These are phyloP conservation scores for Philaethria dido DNA, from an alignment of 2,888 invertebrate species.

Conservation along the genomic window DNA sequence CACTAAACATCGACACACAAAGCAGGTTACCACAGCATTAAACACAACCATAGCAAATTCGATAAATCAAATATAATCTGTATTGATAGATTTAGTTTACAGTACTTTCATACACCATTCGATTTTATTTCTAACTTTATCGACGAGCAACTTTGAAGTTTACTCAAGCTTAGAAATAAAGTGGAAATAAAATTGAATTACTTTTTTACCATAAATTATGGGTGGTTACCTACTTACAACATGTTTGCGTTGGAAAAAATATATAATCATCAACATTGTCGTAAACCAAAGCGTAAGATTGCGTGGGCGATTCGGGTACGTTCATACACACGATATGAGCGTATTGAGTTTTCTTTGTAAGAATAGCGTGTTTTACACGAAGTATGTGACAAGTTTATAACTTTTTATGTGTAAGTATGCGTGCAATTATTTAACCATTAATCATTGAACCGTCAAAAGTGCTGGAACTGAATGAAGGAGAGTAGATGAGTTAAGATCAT, in stretches of 20 bases:
- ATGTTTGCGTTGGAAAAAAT: conserved; percentile 43
- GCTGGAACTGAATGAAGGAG: no score
- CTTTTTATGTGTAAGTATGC: background rate
- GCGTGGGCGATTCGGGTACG: conserved; percentile 31
- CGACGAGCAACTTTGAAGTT: conserved; percentile 42
- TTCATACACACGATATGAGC: conserved; percentile 4
- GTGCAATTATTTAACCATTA: no score
- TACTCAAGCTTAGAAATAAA: conserved; percentile 43
- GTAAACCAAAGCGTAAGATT: conserved; percentile 46
- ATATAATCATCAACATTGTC: conserved; percentile 43
- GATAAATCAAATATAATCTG: conserved; percentile 47
- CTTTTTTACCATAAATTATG: conserved; percentile 40
- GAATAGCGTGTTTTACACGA: background rate
- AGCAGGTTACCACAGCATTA: conserved; percentile 1
- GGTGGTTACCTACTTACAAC: conserved; percentile 42
- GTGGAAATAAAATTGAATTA: conserved; percentile 43
- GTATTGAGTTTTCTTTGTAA: conserved; percentile 23
- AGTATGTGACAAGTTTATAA: no score
- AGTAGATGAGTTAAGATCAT: no score
- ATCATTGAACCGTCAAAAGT: no score
- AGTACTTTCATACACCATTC: conserved; percentile 33
- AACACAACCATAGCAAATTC: conserved; percentile 6
- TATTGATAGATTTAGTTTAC: conserved; percentile 57
- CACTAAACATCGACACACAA: conserved; percentile 6
- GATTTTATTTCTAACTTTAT: conserved; percentile 39